Evolutionary conservation across 23 tunicate species (phyloP).

Genomic region (Trididemnum nubilum): DNA sequence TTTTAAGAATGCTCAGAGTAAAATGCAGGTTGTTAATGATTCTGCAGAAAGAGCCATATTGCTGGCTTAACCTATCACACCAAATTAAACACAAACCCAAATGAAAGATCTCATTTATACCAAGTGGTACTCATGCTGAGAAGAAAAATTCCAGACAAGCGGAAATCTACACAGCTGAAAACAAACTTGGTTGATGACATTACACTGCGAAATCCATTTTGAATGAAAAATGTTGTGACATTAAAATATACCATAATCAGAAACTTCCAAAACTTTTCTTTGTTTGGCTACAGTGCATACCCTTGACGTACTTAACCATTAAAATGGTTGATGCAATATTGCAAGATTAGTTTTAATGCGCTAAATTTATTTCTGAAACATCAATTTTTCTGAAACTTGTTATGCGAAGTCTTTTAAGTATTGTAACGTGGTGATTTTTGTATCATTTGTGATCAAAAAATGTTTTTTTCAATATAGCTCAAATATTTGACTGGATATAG

Average conservation of each 20-base stretch:
- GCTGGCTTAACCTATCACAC: slow-evolving; percentile 2
- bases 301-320: too few relatives aligned
- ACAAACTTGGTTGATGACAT: slow-evolving; percentile 10
- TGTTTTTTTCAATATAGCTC: not conserved
- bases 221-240: too few relatives aligned
- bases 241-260: too few relatives aligned
- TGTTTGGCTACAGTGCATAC: too few relatives aligned
- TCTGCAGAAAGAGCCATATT: slow-evolving; percentile 9
- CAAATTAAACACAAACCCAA: not conserved
- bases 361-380: not conserved
- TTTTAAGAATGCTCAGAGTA: not conserved
- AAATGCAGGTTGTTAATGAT: slow-evolving; percentile 11
- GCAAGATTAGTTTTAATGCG: too few relatives aligned
- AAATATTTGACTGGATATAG: not conserved
- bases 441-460: not conserved
- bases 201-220: not conserved
- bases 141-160: slow-evolving; percentile 3
- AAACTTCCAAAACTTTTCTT: too few relatives aligned
- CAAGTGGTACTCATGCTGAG: not conserved
- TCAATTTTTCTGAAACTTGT: not conserved
- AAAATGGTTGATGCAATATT: too few relatives aligned
- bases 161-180: not conserved
- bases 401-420: not conserved
- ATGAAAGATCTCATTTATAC: not conserved
- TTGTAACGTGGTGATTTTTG: not conserved